Evolutionary conservation across 30 jellyfish, hydroid and myxozoan genomes (phyloP).

Genomic region (Pseudorhiza aurosa): DNA sequence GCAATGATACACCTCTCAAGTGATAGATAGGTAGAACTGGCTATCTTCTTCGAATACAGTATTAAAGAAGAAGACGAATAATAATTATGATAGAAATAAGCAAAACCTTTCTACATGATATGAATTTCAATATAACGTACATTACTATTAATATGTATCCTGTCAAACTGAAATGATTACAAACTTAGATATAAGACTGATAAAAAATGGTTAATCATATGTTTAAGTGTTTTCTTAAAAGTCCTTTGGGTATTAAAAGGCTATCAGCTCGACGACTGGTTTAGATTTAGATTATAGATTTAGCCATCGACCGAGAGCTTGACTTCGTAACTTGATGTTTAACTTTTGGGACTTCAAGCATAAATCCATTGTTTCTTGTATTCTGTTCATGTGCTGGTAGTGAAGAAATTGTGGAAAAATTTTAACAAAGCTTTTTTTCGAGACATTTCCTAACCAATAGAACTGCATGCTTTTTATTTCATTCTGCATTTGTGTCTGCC

Average conservation of each 20-base stretch:
- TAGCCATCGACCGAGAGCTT: slow-evolving; percentile 24
- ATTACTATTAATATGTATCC: too few species aligned
- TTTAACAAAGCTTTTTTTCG: slow-evolving; percentile 29
- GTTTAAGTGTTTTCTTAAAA: not conserved
- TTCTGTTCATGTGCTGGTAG: slow-evolving; percentile 13
- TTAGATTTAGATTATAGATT: slow-evolving; percentile 8
- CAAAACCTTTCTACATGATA: too few species aligned
- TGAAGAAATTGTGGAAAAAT: not conserved
- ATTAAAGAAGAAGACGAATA: too few species aligned
- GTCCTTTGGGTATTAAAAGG: not conserved
- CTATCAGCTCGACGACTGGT: not conserved
- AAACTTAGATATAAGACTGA: too few species aligned
- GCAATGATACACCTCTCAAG: too few species aligned
- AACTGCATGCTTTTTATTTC: slow-evolving; percentile 24
- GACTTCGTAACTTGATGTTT: slow-evolving; percentile 9
- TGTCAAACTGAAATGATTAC: too few species aligned
- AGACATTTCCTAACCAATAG: slow-evolving; percentile 44
- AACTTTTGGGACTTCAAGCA: slow-evolving; percentile 1
- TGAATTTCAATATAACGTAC: too few species aligned
- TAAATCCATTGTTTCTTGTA: slow-evolving; percentile 21
- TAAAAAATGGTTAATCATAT: too few species aligned
- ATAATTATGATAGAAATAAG: too few species aligned
- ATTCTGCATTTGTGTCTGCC: slow-evolving; percentile 8
- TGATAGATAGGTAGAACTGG: too few species aligned
- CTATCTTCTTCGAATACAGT: too few species aligned